Conservation (phyloP, 2,888 invertebrate genomes). For the Antitype chi region DNA sequence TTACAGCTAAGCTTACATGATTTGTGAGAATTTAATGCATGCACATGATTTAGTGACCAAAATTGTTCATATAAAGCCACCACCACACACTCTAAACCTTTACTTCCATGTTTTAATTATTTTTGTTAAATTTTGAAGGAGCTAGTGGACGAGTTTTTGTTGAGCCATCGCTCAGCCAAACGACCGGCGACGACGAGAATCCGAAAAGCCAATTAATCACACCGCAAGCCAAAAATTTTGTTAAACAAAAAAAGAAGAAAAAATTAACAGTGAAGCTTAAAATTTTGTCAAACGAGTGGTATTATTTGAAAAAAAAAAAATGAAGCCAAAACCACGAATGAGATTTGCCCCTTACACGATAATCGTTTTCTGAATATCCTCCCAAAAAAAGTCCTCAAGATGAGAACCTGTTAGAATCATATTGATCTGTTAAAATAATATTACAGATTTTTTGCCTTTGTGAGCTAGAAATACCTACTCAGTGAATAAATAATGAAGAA, state of each 20-base stretch:
- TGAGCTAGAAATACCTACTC: constrained; percentile 5
- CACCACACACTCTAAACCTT: constrained; percentile 91
- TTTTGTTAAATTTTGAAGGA: constrained; percentile 88
- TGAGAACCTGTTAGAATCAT: background rate
- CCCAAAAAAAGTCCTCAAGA: background rate
- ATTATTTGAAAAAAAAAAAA: constrained; percentile 83
- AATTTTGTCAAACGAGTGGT: constrained; percentile 89
- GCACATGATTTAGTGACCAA: constrained; percentile 88
- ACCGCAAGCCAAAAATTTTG: constrained; percentile 89
- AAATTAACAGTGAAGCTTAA: constrained; percentile 87
- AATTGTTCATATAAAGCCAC: constrained; percentile 86
- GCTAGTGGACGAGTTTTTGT: constrained; percentile 77
- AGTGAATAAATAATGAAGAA: constrained; percentile 13
- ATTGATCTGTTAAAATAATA: background rate
- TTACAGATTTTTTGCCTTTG: background rate
- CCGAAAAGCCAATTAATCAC: constrained; percentile 88
- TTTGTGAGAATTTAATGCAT: constrained; percentile 88
- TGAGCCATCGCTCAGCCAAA: constrained; percentile 68
- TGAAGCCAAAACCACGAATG: constrained; percentile 90
- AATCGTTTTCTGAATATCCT: constrained; percentile 60
- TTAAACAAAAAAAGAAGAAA: constrained; percentile 86
- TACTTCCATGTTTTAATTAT: constrained; percentile 85
- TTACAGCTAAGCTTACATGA: constrained; percentile 86
- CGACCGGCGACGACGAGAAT: constrained; percentile 71
- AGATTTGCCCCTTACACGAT: constrained; percentile 79